Base-by-base conservation (phyloP, 2,797 vertebrate species). In the Onychomys arenicola region DNA sequence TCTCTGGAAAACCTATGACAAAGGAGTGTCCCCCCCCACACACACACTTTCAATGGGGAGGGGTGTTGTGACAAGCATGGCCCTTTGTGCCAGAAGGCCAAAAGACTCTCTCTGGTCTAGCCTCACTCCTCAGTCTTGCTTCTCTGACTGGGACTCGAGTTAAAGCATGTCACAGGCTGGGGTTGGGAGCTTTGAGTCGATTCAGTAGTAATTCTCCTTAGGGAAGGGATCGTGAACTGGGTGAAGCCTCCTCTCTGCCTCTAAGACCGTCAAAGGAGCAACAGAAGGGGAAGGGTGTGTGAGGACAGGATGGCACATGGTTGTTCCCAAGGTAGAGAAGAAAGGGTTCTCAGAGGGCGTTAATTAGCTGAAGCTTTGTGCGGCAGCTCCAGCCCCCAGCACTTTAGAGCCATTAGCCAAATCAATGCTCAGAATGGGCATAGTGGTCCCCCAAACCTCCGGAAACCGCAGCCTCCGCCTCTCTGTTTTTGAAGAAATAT, bases 341-440 rank as follows among this genome's bases (percentile, higher is more conserved):
- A 27, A 67, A 46, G 57, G 55, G 37, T 6, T 43, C 5, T 27
- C 16, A 29, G 6, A 10, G 87, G 63, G 87, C 59, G 13, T 43
- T 63, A 65, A 97, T 98, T 98, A 97, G 93, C 88, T 52, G n/a
- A 85, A 92, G 97, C 98, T 97, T 95, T 96, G n/a, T 80, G 96
- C 97, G 97, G 97, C 4, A 6, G 63, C 89, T 87, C 67, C 49
- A 34, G 43, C 21, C 46, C 81, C 71, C 40, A 40, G 52, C 46
- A 29, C 75, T 92, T 93, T 69, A 73, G 14, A 91, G 63, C 63
- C 82, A 52, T 86, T 92, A 93, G 85, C 14, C 73, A 59, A 2
- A 46, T 90, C 73, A 37, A 0, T 0, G 57, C 96, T 97, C 96
- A 11, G 57, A 37, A 34, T 52, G 40, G 63, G 32, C 40, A 25